These are phyloP conservation scores for Rhinophrynus dorsalis DNA, from an alignment of 2,797 vertebrate genomes.

Conservation along the genomic window DNA sequence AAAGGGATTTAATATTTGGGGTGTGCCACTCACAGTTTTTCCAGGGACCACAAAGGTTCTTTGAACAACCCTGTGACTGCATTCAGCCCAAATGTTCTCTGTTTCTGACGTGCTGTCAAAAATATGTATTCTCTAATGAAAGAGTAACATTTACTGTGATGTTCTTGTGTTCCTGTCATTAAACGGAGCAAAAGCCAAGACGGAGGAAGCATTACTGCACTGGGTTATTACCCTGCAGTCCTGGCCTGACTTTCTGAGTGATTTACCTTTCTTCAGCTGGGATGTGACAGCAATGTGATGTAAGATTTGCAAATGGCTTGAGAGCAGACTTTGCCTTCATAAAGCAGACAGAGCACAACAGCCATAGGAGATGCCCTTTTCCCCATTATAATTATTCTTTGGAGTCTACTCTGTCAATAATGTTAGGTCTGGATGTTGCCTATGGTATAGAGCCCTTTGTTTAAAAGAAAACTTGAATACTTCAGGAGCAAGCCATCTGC, in stretches of 20 bases:
- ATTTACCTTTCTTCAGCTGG: constrained; percentile 25
- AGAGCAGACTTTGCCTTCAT: not conserved
- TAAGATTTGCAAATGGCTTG: constrained; percentile 14
- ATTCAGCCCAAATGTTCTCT: constrained; percentile 6
- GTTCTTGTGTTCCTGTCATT: constrained; percentile 18
- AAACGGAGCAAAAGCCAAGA: not conserved
- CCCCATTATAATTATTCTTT: no score
- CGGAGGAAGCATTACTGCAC: constrained; percentile 24
- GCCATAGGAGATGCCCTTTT: not conserved
- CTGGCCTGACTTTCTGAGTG: constrained; percentile 3
- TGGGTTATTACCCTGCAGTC: constrained; percentile 31
- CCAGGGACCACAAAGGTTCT: no score
- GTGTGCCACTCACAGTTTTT: no score
- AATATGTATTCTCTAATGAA: constrained; percentile 33
- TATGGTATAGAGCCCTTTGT: no score
- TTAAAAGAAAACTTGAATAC: no score
- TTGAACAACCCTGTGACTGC: no score
- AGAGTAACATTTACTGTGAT: constrained; percentile 23
- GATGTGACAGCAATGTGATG: constrained; percentile 40
- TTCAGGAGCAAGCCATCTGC: no score
- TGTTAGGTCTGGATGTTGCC: no score
- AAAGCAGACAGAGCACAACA: not conserved
- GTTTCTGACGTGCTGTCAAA: constrained; percentile 21
- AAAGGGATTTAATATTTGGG: no score
- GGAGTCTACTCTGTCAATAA: no score